phyloP scores from a whole-genome alignment of 1,140 invertebrate genomes.

The Mizuhopecten yessoensis region DNA sequence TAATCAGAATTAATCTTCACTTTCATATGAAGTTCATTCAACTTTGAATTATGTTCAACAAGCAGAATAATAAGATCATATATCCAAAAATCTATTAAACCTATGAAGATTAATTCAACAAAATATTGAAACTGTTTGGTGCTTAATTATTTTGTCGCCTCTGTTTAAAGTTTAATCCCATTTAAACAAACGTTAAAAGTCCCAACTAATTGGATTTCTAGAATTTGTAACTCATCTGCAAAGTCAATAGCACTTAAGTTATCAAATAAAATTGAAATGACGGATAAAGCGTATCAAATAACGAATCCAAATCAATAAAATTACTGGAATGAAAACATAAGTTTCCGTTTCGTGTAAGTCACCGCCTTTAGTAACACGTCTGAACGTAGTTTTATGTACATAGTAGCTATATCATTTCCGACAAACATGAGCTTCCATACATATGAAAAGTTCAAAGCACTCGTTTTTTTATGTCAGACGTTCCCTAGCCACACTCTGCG shows the following conservation, averaged over 20 bases:
- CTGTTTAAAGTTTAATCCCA: neutral
- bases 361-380: neutral
- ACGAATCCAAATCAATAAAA: neutral
- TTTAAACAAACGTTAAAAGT: neutral
- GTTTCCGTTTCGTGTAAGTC: neutral
- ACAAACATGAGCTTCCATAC: neutral
- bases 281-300: neutral
- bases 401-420: neutral
- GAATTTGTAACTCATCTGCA: neutral
- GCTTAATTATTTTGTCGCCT: neutral
- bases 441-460: constrained; percentile 33
- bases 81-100: neutral
- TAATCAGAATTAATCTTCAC: neutral
- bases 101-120: neutral
- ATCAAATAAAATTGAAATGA: neutral
- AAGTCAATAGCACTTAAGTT: neutral
- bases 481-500: neutral
- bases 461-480: neutral
- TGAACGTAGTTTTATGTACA: neutral
- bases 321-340: neutral
- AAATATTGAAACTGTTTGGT: constrained; percentile 14
- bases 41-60: neutral
- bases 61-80: neutral
- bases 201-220: neutral
- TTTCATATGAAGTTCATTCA: neutral